Conservation (phyloP, 2,113 vertebrate genomes). For the Tachysurus vachellii region DNA sequence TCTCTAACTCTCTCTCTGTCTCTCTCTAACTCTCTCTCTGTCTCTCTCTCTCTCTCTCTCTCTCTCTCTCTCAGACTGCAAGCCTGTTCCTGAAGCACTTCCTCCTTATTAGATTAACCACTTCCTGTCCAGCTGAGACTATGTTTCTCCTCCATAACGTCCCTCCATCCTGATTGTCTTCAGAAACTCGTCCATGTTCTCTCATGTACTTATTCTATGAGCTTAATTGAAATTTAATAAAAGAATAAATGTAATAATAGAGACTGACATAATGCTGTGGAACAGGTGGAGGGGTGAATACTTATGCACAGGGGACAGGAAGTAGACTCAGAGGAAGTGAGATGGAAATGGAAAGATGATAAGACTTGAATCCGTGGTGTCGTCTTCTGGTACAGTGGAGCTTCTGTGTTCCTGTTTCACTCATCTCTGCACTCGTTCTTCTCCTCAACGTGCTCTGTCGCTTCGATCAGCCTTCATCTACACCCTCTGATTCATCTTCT, state of each 20-base stretch:
- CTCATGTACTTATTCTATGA: background rate
- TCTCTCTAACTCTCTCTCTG: background rate
- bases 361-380: background rate
- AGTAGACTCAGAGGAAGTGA: background rate
- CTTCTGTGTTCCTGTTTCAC: background rate
- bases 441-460: background rate
- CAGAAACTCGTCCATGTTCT: background rate
- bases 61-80: background rate
- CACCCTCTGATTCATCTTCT: background rate
- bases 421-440: background rate
- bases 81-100: background rate
- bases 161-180: background rate
- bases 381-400: background rate
- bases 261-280: background rate
- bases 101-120: constrained; percentile 25
- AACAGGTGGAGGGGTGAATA: background rate
- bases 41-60: too few species aligned
- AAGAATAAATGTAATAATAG: too few species aligned
- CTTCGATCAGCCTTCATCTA: background rate
- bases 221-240: background rate
- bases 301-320: background rate
- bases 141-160: background rate
- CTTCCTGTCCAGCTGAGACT: constrained; percentile 16
- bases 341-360: background rate
- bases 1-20: too few species aligned